Evolutionary conservation across 2,113 vertebrate genomes (phyloP), one percentile per base, ranked within the genome.

Genomic region (Aphelocoma coerulescens): DNA sequence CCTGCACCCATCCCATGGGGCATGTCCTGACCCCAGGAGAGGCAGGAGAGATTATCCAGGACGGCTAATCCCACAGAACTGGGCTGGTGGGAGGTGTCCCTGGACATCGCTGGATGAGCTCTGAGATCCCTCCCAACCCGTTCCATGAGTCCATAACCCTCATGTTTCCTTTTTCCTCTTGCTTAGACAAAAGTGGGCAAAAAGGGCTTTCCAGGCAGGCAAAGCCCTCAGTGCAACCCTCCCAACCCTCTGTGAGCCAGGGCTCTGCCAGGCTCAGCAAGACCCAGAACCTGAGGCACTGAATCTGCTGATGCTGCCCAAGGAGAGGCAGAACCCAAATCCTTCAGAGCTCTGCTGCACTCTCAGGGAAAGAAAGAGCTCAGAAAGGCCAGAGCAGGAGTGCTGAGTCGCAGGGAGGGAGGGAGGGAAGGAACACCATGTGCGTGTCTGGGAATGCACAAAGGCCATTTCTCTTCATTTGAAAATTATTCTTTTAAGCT

Each of bases 21-120:
- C 1, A 12, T 13, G 33, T n/a, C 67, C 67, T 57, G 57, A 17
- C 8, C 7, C 20, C 78, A 44, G 18, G 51, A 87, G n/a, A 26
- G 30, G 43, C 61, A 66, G 61, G 8, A 35, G 32, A 8, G 35
- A 6, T 58, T 3, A 2, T 3, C 65, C 73, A 63, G 48, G 37
- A 20, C 11, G 1, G 24, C 24, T 1, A 3, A 21, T 21, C 65
- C 79, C 24, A n/a, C 81, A 7, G 2, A n/a, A 2, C 24, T 3
- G 39, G 37, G 39, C 28, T 39, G 22, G 1, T 7, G 46, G 49
- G 7, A 68, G 8, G 1, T 3, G 54, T 3, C 59, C 48, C 81
- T 33, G 39, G 39, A 3, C 2, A 46, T 3, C 59, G 39, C 81
- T 33, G 39, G 39, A 2, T 3, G 66, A 28, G 66, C 41, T 35